Conservation (phyloP, 2,797 vertebrate species). For the Amniataba percoides region DNA sequence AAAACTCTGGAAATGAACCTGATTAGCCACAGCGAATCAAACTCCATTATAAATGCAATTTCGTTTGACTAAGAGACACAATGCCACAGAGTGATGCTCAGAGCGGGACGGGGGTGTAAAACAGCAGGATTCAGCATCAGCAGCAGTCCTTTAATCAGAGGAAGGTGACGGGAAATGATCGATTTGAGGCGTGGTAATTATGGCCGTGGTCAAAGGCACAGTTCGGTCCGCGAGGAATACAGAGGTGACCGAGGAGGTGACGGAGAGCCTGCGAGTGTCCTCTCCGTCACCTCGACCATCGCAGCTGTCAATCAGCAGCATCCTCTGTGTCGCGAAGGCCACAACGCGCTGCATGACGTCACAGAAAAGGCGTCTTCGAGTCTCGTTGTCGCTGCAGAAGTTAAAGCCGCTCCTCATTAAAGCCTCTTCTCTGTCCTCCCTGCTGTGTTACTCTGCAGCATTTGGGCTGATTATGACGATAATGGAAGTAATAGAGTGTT, state of each 20-base stretch:
- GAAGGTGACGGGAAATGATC: constrained; percentile 23
- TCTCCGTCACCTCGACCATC: constrained; percentile 61
- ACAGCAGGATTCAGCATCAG: constrained; percentile 10
- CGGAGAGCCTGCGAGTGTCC: constrained; percentile 49
- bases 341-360: constrained; percentile 23
- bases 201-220: neutral
- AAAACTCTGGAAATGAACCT: constrained; percentile 48
- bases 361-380: constrained; percentile 34
- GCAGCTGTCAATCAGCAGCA: constrained; percentile 53
- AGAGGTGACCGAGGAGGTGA: constrained; percentile 46
- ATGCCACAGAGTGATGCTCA: constrained; percentile 10
- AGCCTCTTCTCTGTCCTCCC: neutral
- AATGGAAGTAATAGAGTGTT: constrained; percentile 24
- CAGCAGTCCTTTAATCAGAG: constrained; percentile 32
- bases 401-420: constrained; percentile 9
- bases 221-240: constrained; percentile 22
- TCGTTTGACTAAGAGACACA: constrained; percentile 38
- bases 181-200: constrained; percentile 21
- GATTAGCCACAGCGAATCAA: constrained; percentile 55
- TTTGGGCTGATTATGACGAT: constrained; percentile 13
- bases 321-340: neutral
- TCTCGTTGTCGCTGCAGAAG: constrained; percentile 42
- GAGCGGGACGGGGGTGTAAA: constrained; percentile 17
- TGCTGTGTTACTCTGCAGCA: neutral
- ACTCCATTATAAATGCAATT: constrained; percentile 54